Evolutionary conservation across 2,113 vertebrate species (phyloP), one percentile per base, ranked within the genome.

Genomic region (Lampris incognitus): DNA sequence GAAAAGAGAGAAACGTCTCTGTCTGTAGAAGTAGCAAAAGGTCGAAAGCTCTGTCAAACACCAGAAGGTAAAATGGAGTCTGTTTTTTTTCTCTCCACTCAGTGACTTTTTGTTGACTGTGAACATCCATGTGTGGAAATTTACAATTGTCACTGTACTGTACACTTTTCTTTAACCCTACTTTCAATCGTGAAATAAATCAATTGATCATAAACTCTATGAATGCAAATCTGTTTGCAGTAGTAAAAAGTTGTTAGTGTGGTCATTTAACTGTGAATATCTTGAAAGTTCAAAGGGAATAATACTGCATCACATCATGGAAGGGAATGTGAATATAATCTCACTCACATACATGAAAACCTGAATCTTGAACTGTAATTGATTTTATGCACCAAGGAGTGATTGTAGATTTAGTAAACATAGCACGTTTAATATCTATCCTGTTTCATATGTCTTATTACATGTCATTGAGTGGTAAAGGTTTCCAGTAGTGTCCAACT

Each of bases 181-280:
- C 90, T 92, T 92, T 93, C 82, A 93, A 93, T 89, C 88, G 91
- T 85, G 82, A 81, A 92, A 94, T 92, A 90, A 93, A 95, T 89
- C 70, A 87, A 86, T 90, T 89, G 83, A 91, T 91, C 87, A 87
- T 62, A 78, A 88, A 66, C 62, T 57, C 63, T 66, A 79, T 65
- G 66, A 76, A 83, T 76, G 81, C 56, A 72, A 76, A 80, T 91
- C 71, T 91, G 74, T 89, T 85, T 78, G 56, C 59, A 74, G 71
- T 57, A 57, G 41, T 58, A 51, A 83, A 58, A 42, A 9, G 9
- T 48, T 57, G 4, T 36, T 40, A n/a, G 5, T 13, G n/a, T 72
- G 70, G 60, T 76, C 65, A 50, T 66, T 67, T 37, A 77, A 24
- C 24, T 67, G 39, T 76, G 10, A 56, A 40, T 52, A 38, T 68